Evolutionary conservation across 1,140 invertebrate genomes (phyloP), one percentile per base, ranked within the genome.

Genomic region (Coelopa frigida): DNA sequence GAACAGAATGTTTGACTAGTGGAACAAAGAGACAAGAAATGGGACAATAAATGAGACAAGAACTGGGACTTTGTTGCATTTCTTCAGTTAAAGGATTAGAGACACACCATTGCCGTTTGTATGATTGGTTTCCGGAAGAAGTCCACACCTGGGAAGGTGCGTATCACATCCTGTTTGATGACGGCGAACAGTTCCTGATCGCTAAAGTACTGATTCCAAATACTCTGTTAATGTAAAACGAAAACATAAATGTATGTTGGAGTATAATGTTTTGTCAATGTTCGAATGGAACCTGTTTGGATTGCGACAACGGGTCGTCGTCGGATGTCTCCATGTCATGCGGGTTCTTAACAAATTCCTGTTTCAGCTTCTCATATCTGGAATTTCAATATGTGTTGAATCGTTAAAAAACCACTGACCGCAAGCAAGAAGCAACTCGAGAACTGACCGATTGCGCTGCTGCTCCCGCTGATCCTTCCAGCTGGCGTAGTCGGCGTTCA

Each of bases 181-280:
- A 84, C 73, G 8, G 78, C 72, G 54, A 81, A 77, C 7, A 89
- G 68, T 53, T 87, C 85, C 56, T 81, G 79, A 66, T 89, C 85
- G 62, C 81, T 80, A 66, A 89, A 89, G 66, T 85, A 86, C 56
- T 85, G 80, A 60, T 87, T 83, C 87, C 86, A 89, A 0, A 78
- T 76, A 61, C 83, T 87, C 78, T 87, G 33, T 22, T 44, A 48
- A 23, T 22, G 27, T 35, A 23, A 37, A 7, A 21, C 18, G 1
- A 12, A 23, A 20, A 43, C 32, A 21, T 33, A 44, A 41, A n/a
- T n/a, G n/a, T n/a, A n/a, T n/a, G 36, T 17, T 36, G n/a, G 17
- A 3, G 22, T 11, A 37, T 17, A 5, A 10, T 8, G 18, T 6
- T 44, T 18, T 14, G 4, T 47, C 15, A n/a, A 46, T 17, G 2